These are phyloP conservation scores for Zaprionus lachaisei DNA, from an alignment of 1,140 invertebrate species.

Conservation along the genomic window DNA sequence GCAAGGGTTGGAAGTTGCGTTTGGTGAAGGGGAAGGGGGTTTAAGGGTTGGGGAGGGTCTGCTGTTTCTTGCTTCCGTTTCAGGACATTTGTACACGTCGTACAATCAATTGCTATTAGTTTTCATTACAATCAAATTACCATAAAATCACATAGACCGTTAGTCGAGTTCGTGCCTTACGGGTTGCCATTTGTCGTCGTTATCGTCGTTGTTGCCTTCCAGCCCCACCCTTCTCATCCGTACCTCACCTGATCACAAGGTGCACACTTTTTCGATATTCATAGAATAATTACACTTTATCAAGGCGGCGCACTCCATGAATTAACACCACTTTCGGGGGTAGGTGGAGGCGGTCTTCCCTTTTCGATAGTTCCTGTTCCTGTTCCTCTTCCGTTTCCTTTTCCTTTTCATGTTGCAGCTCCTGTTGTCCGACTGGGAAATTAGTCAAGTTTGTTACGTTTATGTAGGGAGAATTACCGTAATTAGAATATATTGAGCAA, in stretches of 20 bases:
- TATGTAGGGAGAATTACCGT: conserved; percentile 73
- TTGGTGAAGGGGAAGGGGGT: not conserved
- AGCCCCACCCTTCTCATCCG: not conserved
- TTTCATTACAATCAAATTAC: conserved; percentile 80
- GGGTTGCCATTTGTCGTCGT: conserved; percentile 39
- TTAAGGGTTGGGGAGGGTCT: not conserved
- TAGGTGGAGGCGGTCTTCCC: not conserved
- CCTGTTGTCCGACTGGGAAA: conserved; percentile 37
- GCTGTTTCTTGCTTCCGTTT: not conserved
- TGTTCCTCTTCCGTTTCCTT: not conserved
- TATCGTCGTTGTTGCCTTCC: not conserved
- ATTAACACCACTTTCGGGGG: conserved; percentile 56
- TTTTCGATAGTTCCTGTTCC: conserved; percentile 31
- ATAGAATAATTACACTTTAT: conserved; percentile 83
- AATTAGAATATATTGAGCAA: conserved; percentile 83
- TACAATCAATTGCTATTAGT: conserved; percentile 82
- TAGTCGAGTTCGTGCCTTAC: conserved; percentile 45
- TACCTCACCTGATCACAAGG: conserved; percentile 40
- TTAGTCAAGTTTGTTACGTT: conserved; percentile 80
- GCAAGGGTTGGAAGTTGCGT: not conserved
- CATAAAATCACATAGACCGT: conserved; percentile 75
- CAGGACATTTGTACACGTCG: conserved; percentile 68
- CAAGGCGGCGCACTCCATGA: conserved; percentile 66
- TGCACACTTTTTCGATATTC: conserved; percentile 78
- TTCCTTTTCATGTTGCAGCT: not conserved